phyloP scores from a whole-genome alignment of 2,888 invertebrate genomes.

The Polymixis flavicincta region DNA sequence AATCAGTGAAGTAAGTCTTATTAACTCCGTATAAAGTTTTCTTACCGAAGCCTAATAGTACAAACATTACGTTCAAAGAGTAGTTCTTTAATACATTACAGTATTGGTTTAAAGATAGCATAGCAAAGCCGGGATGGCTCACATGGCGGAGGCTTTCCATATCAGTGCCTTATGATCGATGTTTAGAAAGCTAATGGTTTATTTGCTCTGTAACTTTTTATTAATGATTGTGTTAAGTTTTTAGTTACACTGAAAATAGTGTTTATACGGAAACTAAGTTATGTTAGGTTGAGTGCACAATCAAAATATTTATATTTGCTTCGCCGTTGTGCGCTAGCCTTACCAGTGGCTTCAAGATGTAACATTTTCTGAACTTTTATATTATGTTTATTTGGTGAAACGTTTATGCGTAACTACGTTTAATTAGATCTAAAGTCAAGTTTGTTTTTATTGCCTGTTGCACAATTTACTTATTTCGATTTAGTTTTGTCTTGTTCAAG shows the following conservation, averaged over 20 bases:
- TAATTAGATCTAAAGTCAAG: conserved; percentile 69
- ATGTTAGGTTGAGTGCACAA: conserved; percentile 66
- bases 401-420: conserved; percentile 71
- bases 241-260: conserved; percentile 55
- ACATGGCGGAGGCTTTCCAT: conserved; percentile 65
- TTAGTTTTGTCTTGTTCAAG: conserved; percentile 79
- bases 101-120: conserved; percentile 38
- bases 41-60: conserved; percentile 68
- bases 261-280: conserved; percentile 57
- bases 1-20: conserved; percentile 60
- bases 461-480: conserved; percentile 82
- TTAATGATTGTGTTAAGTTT: conserved; percentile 56
- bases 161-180: conserved; percentile 80
- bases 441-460: conserved; percentile 80
- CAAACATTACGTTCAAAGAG: conserved; percentile 64
- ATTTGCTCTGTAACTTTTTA: conserved; percentile 50
- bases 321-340: conserved; percentile 59
- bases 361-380: conserved; percentile 62
- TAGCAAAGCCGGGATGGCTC: conserved; percentile 43
- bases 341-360: conserved; percentile 58
- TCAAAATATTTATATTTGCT: conserved; percentile 48
- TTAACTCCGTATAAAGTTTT: conserved; percentile 45
- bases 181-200: conserved; percentile 60
- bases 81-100: conserved; percentile 40
- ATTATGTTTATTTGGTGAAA: conserved; percentile 71